Percentiles rank a stretch among this genome's conserved stretches.
Evolutionary conservation across 2,113 vertebrate genomes (phyloP).

Genomic region (Scomber japonicus): DNA sequence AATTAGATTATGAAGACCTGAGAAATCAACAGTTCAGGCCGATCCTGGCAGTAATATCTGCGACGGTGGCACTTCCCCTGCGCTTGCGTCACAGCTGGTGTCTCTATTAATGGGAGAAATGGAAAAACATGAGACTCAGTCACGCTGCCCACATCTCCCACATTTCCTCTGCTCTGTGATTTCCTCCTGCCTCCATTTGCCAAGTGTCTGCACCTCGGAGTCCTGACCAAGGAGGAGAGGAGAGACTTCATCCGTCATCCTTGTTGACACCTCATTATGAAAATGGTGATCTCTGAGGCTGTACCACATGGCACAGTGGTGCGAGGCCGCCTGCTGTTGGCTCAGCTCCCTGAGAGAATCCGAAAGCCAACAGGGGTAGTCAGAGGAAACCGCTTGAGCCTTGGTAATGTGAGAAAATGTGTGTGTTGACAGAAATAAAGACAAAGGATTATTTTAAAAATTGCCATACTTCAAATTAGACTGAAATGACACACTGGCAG

Average conservation of each 20-base stretch:
- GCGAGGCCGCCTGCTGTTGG: constrained; percentile 29
- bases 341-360: constrained; percentile 6
- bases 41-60: constrained; percentile 22
- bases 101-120: constrained; percentile 19
- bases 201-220: constrained; percentile 27
- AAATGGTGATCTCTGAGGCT: constrained; percentile 38
- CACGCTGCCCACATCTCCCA: constrained; percentile 48
- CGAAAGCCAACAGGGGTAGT: constrained; percentile 1
- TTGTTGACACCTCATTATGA: constrained; percentile 52
- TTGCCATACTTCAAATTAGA: constrained; percentile 11
- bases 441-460: neutral
- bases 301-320: constrained; percentile 43
- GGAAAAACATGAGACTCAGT: constrained; percentile 25
- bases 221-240: constrained; percentile 35
- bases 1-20: constrained; percentile 21
- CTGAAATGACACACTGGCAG: neutral
- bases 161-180: constrained; percentile 33
- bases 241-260: constrained; percentile 42
- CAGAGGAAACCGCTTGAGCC: constrained; percentile 15
- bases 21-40: constrained; percentile 1
- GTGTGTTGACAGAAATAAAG: neutral
- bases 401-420: neutral
- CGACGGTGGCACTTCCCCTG: constrained; percentile 10
- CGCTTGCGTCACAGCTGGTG: constrained; percentile 35
- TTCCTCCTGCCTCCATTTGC: constrained; percentile 21